These are phyloP conservation scores for Stegostoma tigrinum DNA, from an alignment of 2,113 vertebrate species.

Conservation along the genomic window DNA sequence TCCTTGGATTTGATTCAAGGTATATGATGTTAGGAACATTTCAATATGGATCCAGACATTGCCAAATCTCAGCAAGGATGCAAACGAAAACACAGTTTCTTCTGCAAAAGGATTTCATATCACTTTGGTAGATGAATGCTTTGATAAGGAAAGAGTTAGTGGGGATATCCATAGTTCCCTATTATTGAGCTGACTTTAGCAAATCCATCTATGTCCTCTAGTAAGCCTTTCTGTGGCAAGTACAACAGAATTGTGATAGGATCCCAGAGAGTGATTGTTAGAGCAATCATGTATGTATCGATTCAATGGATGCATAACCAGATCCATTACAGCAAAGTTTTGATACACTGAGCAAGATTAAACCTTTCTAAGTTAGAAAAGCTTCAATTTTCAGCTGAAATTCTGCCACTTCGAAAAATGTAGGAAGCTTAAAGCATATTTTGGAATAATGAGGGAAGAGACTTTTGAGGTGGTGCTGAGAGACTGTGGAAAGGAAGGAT, in stretches of 20 bases:
- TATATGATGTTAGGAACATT: not conserved
- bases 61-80: not conserved
- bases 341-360: not conserved
- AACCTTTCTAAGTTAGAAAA: not conserved
- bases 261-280: not conserved
- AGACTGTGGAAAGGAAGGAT: not conserved
- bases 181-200: not conserved
- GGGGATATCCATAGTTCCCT: not conserved
- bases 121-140: not conserved
- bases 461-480: not conserved
- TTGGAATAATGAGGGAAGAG: not conserved
- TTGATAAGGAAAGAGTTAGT: not conserved
- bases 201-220: not conserved
- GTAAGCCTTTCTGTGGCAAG: not conserved
- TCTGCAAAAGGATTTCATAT: not conserved
- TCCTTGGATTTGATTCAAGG: not conserved
- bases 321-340: not conserved
- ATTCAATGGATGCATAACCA: not conserved
- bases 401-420: not conserved
- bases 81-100: not conserved
- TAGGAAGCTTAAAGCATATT: not conserved
- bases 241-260: not conserved
- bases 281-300: not conserved
- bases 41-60: not conserved
- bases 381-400: not conserved